Evolutionary conservation across 2,888 invertebrate genomes (phyloP).

Genomic region (Cancer borealis): DNA sequence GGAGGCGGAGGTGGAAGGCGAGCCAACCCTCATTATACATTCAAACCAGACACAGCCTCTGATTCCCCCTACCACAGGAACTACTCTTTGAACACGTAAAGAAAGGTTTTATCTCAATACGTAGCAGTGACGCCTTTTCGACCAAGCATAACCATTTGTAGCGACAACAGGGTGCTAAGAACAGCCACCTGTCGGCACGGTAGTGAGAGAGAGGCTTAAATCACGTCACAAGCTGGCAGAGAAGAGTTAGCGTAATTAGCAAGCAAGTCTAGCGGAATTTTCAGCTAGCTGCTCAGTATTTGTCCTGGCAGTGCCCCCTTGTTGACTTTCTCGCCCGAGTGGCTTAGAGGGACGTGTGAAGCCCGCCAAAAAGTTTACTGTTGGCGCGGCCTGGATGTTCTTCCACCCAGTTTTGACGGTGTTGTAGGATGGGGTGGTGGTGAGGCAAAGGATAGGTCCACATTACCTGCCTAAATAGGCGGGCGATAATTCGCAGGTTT

Average conservation of each 20-base stretch:
- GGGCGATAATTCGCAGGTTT: slow-evolving; percentile 36
- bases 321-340: slow-evolving; percentile 72
- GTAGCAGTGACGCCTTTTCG: neutral
- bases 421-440: neutral
- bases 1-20: slow-evolving; percentile 44
- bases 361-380: slow-evolving; percentile 70
- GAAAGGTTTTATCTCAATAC: slow-evolving; percentile 60
- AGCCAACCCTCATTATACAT: slow-evolving; percentile 60
- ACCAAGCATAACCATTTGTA: neutral
- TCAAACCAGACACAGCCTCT: slow-evolving; percentile 63
- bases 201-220: neutral
- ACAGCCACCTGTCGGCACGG: neutral
- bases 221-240: slow-evolving; percentile 27
- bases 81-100: slow-evolving; percentile 69
- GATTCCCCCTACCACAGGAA: slow-evolving; percentile 65
- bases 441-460: neutral
- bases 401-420: neutral
- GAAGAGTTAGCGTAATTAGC: slow-evolving; percentile 72
- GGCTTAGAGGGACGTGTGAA: slow-evolving; percentile 71
- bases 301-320: slow-evolving; percentile 72
- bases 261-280: slow-evolving; percentile 71
- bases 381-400: slow-evolving; percentile 56
- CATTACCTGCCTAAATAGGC: slow-evolving; percentile 25
- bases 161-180: neutral
- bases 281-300: slow-evolving; percentile 71